phyloP scores from a whole-genome alignment of 2,888 invertebrate genomes.

The Nomada ferruginata region DNA sequence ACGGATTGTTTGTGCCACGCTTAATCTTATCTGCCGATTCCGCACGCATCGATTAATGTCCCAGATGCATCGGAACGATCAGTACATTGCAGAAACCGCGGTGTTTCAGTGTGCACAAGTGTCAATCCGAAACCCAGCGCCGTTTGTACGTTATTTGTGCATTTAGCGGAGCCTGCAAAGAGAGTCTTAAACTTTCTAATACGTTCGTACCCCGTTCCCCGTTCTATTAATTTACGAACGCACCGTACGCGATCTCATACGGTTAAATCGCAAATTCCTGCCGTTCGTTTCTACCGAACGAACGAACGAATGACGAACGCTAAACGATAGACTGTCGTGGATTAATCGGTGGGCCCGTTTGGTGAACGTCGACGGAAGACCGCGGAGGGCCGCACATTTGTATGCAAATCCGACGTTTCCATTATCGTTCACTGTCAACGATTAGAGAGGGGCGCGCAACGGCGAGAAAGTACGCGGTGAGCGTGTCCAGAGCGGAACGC shows the following conservation, averaged over 20 bases:
- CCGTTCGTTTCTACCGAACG: constrained; percentile 3
- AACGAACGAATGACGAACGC: background rate
- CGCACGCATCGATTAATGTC: constrained; percentile 12
- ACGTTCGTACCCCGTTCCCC: background rate
- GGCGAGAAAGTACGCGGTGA: constrained; percentile 44
- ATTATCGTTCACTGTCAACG: constrained; percentile 51
- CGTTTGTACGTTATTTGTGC: background rate
- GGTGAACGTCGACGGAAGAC: constrained; percentile 2
- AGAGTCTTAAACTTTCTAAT: constrained; percentile 1
- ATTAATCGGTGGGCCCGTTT: constrained; percentile 31
- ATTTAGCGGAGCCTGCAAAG: background rate
- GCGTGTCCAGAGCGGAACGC: constrained; percentile 12
- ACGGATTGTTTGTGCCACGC: background rate
- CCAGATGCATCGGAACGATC: background rate
- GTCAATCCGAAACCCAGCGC: background rate
- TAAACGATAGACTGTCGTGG: constrained; percentile 28
- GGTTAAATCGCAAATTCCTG: background rate
- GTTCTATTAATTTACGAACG: background rate
- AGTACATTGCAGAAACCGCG: constrained; percentile 8
- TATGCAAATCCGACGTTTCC: constrained; percentile 41
- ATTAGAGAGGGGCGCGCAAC: constrained; percentile 28
- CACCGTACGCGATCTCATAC: background rate
- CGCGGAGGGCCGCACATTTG: constrained; percentile 18
- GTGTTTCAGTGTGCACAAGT: background rate
- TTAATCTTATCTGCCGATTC: constrained; percentile 26